Evolutionary conservation across 2,888 invertebrate genomes (phyloP), one percentile per base, ranked within the genome.

Genomic region (Athalia circularis): DNA sequence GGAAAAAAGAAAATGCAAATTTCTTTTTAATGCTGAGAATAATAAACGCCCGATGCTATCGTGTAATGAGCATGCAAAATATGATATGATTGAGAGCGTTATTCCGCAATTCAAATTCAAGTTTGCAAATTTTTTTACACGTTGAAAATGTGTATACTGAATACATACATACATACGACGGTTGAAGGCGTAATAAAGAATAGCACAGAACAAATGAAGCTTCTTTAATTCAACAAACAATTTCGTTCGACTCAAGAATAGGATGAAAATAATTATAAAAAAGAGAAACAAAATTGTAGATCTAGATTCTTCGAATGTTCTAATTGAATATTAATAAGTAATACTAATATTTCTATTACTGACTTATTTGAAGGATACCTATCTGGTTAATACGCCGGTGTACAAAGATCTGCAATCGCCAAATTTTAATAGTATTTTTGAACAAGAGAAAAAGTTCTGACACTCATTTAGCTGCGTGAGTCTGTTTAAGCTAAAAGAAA

Each of bases 401-500:
- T 68, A 52, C 68, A 68, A 68, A 68, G 52, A 68, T 54, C 52
- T 68, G 68, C 68, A 68, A 68, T 68, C 68, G 52, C 54, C 48
- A 68, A 29, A 54, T 65, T 65, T 7, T 47, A n/a, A 43, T 47
- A 8, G 13, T 48, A 13, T n/a, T 59, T 59, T 9, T 59, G 7
- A 6, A 6, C 15, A 11, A 7, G 52, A n/a, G 48, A 13, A 7
- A 13, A 9, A 54, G 7, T 52, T 54, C 52, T 68, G 9, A 43
- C 68, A 54, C 43, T n/a, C 8, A 68, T 29, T 29, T n/a, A n/a
- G 29, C 43, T 54, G 52, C 68, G 68, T 68, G 68, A 43, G 68
- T 52, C 68, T 52, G 11, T 7, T 13, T 13, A 11, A n/a, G 6
- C 61, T 6, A 61, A 52, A 5, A 52, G 11, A 52, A 52, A 52